phyloP scores from a whole-genome alignment of 2,888 invertebrate species.

The Lithodes maja region DNA sequence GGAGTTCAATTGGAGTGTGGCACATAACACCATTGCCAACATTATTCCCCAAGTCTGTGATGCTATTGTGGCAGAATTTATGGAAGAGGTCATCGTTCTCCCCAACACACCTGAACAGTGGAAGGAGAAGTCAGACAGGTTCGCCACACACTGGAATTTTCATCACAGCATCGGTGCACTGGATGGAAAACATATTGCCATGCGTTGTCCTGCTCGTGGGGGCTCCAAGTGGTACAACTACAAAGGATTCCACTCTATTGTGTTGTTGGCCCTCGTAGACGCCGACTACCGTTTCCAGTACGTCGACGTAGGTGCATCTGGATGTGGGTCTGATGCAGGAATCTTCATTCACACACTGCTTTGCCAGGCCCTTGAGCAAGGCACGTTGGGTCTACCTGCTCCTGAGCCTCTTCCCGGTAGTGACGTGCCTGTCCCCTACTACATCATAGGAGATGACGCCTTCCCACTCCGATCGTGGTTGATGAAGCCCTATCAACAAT shows the following conservation, averaged over 20 bases:
- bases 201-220: neutral
- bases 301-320: neutral
- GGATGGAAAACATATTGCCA: conserved; percentile 8
- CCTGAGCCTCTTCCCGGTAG: neutral
- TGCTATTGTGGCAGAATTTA: neutral
- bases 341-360: neutral
- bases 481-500: conserved; percentile 7
- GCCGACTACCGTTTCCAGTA: conserved; percentile 7
- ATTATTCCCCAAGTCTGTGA: neutral
- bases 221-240: neutral
- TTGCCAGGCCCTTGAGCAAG: neutral
- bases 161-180: neutral
- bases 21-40: neutral
- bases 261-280: neutral
- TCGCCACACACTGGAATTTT: neutral
- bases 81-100: neutral
- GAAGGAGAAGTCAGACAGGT: neutral
- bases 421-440: neutral
- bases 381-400: neutral
- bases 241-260: neutral
- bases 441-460: conserved; percentile 5
- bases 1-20: neutral
- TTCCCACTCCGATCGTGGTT: neutral
- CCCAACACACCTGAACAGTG: neutral
- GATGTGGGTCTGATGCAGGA: neutral